Base-by-base conservation (phyloP, 2,888 invertebrate species). In the Drosophila meridionalis region DNA sequence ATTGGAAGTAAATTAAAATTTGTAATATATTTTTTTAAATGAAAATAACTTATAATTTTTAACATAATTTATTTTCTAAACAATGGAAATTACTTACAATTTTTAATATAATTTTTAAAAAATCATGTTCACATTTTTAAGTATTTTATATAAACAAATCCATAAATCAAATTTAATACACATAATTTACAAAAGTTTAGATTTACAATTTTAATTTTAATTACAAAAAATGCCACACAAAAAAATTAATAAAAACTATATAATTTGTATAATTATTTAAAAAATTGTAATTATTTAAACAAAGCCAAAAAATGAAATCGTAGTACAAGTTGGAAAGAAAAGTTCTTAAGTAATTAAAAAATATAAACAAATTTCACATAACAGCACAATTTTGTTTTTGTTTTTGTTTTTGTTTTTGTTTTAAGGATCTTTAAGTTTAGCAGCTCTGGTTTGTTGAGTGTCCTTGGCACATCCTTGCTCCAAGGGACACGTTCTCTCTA, bases 391-490 rank as follows among this genome's bases (percentile, higher is more conserved):
- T 28, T 50, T 12, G 48, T 28, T 28, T 11, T 32, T 42, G 28
- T 20, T 20, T 20, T 32, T 42, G 28, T 20, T 20, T 20, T 20
- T 20, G 20, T 20, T 20, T 20, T 20, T 20, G 20, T 20, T 20
- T 20, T 26, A 40, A 12, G 14, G 32, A 43, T 38, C 9, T 30
- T 40, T 45, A 50, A 34, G 60, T 48, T 14, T 26, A 55, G 30
- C 40, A 55, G 53, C 28, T 47, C 60, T n/a, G 40, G 53, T 69
- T 14, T 7, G 26, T 34, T 34, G 20, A 11, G 52, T 34, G 34
- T 34, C 34, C 34, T 34, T 50, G 20, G 34, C 14, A 20, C 36
- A 34, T 11, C 45, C 34, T 26, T 4, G 36, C 11, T 59, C 59
- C 9, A 12, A 2, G 12, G 20, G 32, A 34, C 47, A 9, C 58